These are phyloP conservation scores for Eilema caniola DNA, from an alignment of 2,888 invertebrate genomes.

Conservation along the genomic window DNA sequence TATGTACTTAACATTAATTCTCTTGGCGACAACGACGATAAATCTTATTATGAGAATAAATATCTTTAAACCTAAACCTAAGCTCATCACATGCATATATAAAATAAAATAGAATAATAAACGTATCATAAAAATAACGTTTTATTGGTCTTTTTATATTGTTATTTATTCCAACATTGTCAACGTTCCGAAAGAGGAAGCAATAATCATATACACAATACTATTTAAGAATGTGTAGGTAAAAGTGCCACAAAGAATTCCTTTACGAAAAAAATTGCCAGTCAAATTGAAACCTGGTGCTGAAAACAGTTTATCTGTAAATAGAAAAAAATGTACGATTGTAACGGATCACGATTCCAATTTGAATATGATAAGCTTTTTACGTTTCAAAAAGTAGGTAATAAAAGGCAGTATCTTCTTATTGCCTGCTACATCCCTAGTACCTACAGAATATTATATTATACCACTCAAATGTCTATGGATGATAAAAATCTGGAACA, in stretches of 20 bases:
- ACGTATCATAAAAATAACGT: neutral
- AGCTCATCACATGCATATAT: neutral
- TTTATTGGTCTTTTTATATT: neutral
- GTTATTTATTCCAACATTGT: neutral
- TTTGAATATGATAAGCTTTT: conserved; percentile 1
- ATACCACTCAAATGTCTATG: too few species aligned
- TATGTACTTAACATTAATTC: too few species aligned
- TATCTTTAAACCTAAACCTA: too few species aligned
- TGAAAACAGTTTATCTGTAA: neutral
- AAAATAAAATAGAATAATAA: neutral
- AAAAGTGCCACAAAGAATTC: neutral
- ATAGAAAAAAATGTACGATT: neutral
- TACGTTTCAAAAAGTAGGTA: neutral
- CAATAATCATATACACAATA: neutral
- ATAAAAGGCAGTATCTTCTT: neutral
- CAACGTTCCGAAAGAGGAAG: neutral
- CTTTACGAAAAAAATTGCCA: neutral
- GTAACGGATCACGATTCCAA: neutral
- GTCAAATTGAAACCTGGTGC: neutral
- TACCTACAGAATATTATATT: too few species aligned
- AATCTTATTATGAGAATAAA: too few species aligned
- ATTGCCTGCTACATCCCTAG: neutral
- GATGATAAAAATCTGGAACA: neutral
- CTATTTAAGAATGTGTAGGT: neutral
- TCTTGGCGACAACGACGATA: too few species aligned